Conservation (phyloP, 2,888 invertebrate genomes). For the Dascillus cervinus region DNA sequence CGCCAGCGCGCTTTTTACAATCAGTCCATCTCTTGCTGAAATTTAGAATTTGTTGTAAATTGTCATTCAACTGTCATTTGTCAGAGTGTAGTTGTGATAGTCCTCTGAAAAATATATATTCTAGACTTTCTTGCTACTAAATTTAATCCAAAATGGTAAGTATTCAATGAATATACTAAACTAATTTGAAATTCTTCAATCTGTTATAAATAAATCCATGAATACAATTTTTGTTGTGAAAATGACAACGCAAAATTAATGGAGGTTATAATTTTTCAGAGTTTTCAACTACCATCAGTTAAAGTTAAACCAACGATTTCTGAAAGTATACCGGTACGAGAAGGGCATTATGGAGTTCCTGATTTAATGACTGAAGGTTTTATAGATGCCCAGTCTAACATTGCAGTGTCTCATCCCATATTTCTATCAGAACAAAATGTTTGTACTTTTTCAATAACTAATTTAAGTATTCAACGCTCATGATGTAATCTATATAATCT, state of each 20-base stretch:
- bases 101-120: too few relatives aligned
- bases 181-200: conserved; percentile 1
- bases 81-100: too few relatives aligned
- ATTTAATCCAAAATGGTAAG: conserved; percentile 2
- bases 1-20: too few relatives aligned
- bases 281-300: conserved; percentile 57
- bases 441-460: conserved; percentile 33
- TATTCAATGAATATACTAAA: background rate
- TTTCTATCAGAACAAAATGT: conserved; percentile 61
- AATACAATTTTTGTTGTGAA: background rate
- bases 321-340: conserved; percentile 42
- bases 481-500: conserved; percentile 2
- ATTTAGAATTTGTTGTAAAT: too few relatives aligned
- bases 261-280: conserved; percentile 43
- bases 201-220: background rate
- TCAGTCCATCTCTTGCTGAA: too few relatives aligned
- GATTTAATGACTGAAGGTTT: conserved; percentile 56
- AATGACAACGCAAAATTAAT: background rate
- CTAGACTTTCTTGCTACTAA: too few relatives aligned
- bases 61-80: too few relatives aligned
- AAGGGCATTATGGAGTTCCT: conserved; percentile 58
- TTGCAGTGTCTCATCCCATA: conserved; percentile 57
- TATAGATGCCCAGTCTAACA: conserved; percentile 44
- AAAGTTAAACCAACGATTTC: conserved; percentile 50
- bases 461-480: too few relatives aligned